These are phyloP conservation scores for Columba livia DNA, from an alignment of 2,113 vertebrate genomes.

Conservation along the genomic window DNA sequence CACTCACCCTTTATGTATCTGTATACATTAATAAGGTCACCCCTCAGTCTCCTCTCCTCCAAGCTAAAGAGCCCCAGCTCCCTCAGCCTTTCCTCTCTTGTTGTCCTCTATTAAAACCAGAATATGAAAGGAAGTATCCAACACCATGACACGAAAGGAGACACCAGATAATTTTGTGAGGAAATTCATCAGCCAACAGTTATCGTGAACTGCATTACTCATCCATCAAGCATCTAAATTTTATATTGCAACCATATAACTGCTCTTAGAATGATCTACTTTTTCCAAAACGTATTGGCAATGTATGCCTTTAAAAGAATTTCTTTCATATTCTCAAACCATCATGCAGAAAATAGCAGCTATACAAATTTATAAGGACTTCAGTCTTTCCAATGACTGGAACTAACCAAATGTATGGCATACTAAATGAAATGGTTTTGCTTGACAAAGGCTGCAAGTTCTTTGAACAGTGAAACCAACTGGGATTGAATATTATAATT, in stretches of 20 bases:
- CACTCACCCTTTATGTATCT: too few species aligned
- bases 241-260: not conserved
- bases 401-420: not conserved
- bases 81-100: not conserved
- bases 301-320: not conserved
- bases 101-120: not conserved
- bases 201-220: not conserved
- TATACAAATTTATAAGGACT: constrained; percentile 3
- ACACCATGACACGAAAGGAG: not conserved
- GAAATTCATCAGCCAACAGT: not conserved
- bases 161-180: not conserved
- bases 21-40: too few species aligned
- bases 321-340: not conserved
- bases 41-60: too few species aligned
- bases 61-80: too few species aligned
- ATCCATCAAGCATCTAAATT: not conserved
- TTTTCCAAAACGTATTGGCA: not conserved
- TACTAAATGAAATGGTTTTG: not conserved
- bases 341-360: not conserved
- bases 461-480: constrained; percentile 14
- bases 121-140: not conserved
- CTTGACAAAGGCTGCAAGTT: not conserved
- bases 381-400: not conserved
- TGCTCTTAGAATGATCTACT: not conserved
- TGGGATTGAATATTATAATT: constrained; percentile 57